These are phyloP conservation scores for Lypha dubia DNA, from an alignment of 2,888 invertebrate genomes.

Conservation along the genomic window DNA sequence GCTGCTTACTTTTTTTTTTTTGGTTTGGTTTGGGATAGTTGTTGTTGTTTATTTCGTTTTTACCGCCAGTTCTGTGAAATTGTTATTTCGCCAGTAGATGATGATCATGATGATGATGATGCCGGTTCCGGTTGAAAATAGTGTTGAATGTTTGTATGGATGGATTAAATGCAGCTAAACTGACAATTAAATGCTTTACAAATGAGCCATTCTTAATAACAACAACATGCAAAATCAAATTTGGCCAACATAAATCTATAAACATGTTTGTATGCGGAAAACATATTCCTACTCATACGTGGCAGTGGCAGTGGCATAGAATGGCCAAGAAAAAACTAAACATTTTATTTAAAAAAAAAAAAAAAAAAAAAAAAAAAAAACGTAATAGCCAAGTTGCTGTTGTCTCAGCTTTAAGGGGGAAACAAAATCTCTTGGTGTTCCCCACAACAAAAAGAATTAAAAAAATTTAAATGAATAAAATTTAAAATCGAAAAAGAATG, in stretches of 20 bases:
- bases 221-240: conserved; percentile 65
- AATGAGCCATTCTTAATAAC: conserved; percentile 67
- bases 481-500: background rate
- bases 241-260: conserved; percentile 64
- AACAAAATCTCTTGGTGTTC: conserved; percentile 22
- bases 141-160: conserved; percentile 67
- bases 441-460: conserved; percentile 4
- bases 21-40: conserved; percentile 35
- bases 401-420: conserved; percentile 18
- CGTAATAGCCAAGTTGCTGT: background rate
- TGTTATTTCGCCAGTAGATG: conserved; percentile 27
- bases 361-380: no score
- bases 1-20: no score
- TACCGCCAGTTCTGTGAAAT: conserved; percentile 44
- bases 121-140: conserved; percentile 67
- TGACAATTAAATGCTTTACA: conserved; percentile 73
- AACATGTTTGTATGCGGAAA: conserved; percentile 32
- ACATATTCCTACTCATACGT: background rate
- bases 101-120: background rate
- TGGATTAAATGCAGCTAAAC: conserved; percentile 70
- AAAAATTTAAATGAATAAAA: background rate
- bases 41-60: conserved; percentile 16
- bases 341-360: no score
- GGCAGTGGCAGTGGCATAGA: background rate
- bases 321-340: background rate